A percentile compares a stretch with the other conserved stretches of the same genome.
These are phyloP conservation scores for Tragelaphus scriptus DNA, from an alignment of 2,113 vertebrate genomes.

Conservation along the genomic window DNA sequence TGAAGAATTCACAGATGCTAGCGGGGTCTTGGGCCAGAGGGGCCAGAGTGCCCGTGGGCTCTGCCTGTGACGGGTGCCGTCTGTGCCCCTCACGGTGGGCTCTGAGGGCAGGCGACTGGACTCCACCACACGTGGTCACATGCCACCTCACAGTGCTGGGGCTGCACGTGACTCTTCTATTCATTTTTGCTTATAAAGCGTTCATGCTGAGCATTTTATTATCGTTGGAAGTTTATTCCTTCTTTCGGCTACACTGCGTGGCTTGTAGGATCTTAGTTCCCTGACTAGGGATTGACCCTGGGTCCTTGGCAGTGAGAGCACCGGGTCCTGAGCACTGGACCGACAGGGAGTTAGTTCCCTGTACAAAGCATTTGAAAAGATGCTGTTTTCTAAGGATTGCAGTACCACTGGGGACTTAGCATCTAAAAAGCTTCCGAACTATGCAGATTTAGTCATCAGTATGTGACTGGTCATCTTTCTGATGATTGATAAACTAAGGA, in stretches of 20 bases:
- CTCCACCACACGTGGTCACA: fast-evolving
- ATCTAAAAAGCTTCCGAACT: too few relatives aligned
- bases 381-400: neutral
- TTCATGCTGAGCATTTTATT: neutral
- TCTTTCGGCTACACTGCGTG: neutral
- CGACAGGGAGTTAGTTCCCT: neutral
- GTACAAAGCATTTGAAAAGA: neutral
- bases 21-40: neutral
- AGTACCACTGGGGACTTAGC: neutral
- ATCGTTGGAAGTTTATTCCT: too few relatives aligned
- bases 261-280: neutral
- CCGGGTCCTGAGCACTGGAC: neutral
- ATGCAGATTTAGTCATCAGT: fast-evolving
- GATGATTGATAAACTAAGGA: too few relatives aligned
- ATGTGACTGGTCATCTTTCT: neutral
- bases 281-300: neutral
- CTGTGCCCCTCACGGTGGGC: too few relatives aligned
- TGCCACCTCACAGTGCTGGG: fast-evolving
- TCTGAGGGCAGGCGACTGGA: fast-evolving
- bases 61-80: fast-evolving
- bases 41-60: neutral
- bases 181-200: neutral
- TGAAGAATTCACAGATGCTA: fast-evolving
- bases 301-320: neutral
- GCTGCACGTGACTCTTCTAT: fast-evolving